Conservation (phyloP, 2,888 invertebrate genomes). For the Lasioglossum figueresi region DNA sequence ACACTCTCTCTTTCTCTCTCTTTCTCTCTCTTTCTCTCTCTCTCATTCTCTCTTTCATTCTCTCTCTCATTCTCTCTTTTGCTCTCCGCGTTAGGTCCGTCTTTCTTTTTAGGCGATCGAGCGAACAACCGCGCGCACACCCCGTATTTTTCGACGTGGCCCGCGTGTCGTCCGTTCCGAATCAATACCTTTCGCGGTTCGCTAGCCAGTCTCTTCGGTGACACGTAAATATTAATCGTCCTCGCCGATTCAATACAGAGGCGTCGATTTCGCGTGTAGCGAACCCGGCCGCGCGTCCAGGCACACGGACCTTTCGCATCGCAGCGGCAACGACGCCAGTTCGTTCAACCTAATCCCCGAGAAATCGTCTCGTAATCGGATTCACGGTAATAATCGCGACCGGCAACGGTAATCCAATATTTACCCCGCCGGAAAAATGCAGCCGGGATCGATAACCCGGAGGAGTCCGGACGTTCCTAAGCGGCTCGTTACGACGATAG, state of each 20-base stretch:
- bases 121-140: slow-evolving; percentile 62
- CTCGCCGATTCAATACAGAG: slow-evolving; percentile 14
- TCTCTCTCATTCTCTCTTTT: neutral
- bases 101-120: slow-evolving; percentile 28
- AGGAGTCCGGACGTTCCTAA: neutral
- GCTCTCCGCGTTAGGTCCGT: neutral
- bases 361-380: slow-evolving; percentile 22
- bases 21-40: neutral
- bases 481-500: neutral
- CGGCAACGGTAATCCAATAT: slow-evolving; percentile 17
- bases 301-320: neutral
- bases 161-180: slow-evolving; percentile 62
- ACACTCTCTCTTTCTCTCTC: neutral
- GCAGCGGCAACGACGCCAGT: neutral
- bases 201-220: slow-evolving; percentile 48
- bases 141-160: slow-evolving; percentile 63
- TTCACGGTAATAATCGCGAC: slow-evolving; percentile 9
- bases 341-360: slow-evolving; percentile 7
- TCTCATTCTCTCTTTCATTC: too few relatives aligned
- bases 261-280: slow-evolving; percentile 34
- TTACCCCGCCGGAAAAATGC: slow-evolving; percentile 13
- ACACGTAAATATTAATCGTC: slow-evolving; percentile 57
- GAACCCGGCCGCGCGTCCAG: slow-evolving; percentile 12
- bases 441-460: slow-evolving; percentile 15
- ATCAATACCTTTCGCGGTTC: slow-evolving; percentile 68